Evolutionary conservation across 2,888 invertebrate genomes (phyloP), one percentile per base, ranked within the genome.

Genomic region (Acleris holmiana): DNA sequence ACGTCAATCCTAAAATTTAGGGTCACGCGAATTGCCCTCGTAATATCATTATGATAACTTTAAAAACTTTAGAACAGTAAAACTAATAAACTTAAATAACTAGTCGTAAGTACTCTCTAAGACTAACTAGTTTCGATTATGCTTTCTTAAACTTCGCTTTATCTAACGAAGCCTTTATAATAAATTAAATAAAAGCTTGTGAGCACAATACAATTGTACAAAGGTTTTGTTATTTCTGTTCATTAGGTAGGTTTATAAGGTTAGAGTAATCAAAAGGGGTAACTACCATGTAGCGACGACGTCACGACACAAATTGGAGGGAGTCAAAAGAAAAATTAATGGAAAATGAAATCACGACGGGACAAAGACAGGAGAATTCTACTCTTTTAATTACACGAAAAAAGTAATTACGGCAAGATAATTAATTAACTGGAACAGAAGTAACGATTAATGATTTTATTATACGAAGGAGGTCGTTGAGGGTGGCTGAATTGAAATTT

Each of bases 291-390:
- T 89, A 86, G 80, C 85, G 80, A 80, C 84, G 86, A 80, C 84
- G 86, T 85, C 86, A 88, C 89, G 86, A 87, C 86, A 85, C 86
- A 89, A 92, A 91, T 91, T 89, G 95, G 94, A 95, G 94, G 94
- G 88, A 94, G 93, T 82, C 83, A 86, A 91, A 92, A 91, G 91
- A 91, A 91, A 91, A 91, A 91, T 90, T 91, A 91, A 91, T 92
- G 88, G 88, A 91, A 92, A 91, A 91, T 89, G 90, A 91, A 91
- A 92, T 92, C 91, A 91, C 86, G 88, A 86, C 89, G 85, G 88
- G 85, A 89, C 90, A 91, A 91, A 91, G 91, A 91, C 91, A 89
- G 89, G 89, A 86, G 91, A 89, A 88, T 89, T 92, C 89, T 89
- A 91, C 91, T 91, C 91, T 92, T 92, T 92, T 91, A 92, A 92